Percentiles rank a stretch among this genome's conserved stretches.
These are phyloP conservation scores for Eumaeus atala DNA, from an alignment of 1,140 invertebrate genomes.

Conservation along the genomic window DNA sequence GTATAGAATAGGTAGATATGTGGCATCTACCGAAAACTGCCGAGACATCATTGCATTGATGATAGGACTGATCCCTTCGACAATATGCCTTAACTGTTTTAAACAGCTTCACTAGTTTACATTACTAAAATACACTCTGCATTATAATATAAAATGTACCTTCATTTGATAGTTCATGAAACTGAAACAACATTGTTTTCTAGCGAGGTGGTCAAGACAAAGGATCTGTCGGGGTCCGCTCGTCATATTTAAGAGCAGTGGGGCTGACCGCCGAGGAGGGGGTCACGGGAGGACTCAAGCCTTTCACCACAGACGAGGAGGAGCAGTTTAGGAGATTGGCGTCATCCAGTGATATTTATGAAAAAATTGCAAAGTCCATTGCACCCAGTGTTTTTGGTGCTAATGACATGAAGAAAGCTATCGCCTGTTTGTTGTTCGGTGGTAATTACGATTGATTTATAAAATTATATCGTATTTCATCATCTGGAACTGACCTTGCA, in stretches of 20 bases:
- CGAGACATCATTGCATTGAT: not conserved
- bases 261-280: constrained; percentile 92
- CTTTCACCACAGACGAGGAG: constrained; percentile 88
- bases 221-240: constrained; percentile 92
- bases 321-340: constrained; percentile 92
- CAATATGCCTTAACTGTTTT: no score
- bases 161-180: no score
- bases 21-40: no score
- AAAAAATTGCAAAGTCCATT: constrained; percentile 92
- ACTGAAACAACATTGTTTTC: constrained; percentile 7
- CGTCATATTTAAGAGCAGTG: constrained; percentile 95
- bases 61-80: no score
- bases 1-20: no score
- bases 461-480: no score
- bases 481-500: no score
- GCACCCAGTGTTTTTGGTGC: constrained; percentile 98
- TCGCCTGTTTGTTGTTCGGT: constrained; percentile 96
- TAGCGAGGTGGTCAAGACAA: constrained; percentile 84
- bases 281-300: constrained; percentile 80
- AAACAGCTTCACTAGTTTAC: no score
- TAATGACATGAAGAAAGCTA: constrained; percentile 97
- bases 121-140: no score
- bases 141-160: no score
- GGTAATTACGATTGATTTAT: constrained; percentile 26
- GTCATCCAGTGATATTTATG: constrained; percentile 89